Evolutionary conservation across 2,797 vertebrate genomes (phyloP), one percentile per base, ranked within the genome.

Genomic region (Parambassis ranga): DNA sequence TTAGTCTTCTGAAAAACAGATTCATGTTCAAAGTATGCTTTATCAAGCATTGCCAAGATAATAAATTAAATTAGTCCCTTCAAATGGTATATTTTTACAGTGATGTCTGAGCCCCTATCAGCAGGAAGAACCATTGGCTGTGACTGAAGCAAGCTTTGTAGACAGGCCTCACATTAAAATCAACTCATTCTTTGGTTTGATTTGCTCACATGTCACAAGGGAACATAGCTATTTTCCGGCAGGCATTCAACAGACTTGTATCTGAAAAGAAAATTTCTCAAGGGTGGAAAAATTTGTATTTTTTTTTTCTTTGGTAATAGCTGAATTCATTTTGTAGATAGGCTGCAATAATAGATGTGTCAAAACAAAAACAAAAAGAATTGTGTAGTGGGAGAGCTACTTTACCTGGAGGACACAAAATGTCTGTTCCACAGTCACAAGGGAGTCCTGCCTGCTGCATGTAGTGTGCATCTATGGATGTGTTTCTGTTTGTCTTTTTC

Each of bases 1-100:
- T 75, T 71, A 46, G 43, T 70, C 24, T 66, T 31, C 58, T 27
- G 42, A 60, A 63, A 55, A 72, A 52, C 28, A 14, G 55, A 53
- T 44, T 65, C 51, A 44, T 82, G 71, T 74, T 86, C 50, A 70
- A 73, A 78, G 63, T 52, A 2, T 16, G 60, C 47, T 46, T 65
- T 38, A 76, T 77, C 77, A 77, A 73, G 79, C 55, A 70, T 51
- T 79, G 82, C 75, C 58, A 64, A 60, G 63, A 42, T 11, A 70
- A 81, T 77, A 18, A 15, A 27, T 35, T 38, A 66, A 69, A 66
- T 30, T 11, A 58, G 36, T 80, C 28, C 49, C 78, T 69, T 70
- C 33, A 65, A 50, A 64, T 2, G 0, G 14, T 18, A 7, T 22
- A 18, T 64, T 44, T 65, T 28, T 32, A 37, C 32, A 0, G 18